Percentiles rank a stretch among this genome's conserved stretches.
Evolutionary conservation across 2,888 invertebrate genomes (phyloP).

Genomic region (Tryphoninae sp.): DNA sequence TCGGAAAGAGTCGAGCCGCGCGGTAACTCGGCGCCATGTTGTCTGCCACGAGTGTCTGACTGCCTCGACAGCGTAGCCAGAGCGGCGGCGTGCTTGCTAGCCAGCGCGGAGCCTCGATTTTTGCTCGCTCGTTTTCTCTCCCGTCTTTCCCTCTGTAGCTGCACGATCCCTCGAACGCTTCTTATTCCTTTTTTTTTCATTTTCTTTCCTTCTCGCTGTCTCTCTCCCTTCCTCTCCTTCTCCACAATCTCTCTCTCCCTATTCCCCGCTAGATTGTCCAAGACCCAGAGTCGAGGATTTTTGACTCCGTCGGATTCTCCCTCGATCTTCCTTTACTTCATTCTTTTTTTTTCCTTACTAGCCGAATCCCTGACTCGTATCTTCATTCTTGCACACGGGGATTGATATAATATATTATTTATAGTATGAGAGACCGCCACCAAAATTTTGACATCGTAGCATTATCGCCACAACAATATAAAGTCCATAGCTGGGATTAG

Average conservation of each 20-base stretch:
- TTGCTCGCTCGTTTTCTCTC: slow-evolving; percentile 57
- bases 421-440: too few species aligned
- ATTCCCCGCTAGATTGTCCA: slow-evolving; percentile 43
- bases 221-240: slow-evolving; percentile 33
- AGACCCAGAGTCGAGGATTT: slow-evolving; percentile 54
- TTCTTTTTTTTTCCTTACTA: slow-evolving; percentile 66
- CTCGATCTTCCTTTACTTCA: slow-evolving; percentile 54
- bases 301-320: slow-evolving; percentile 44
- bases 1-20: slow-evolving; percentile 61
- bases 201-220: slow-evolving; percentile 18
- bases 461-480: too few species aligned
- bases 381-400: slow-evolving; percentile 25
- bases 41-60: slow-evolving; percentile 78
- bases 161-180: neutral
- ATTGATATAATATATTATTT: slow-evolving; percentile 10
- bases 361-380: slow-evolving; percentile 11
- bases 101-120: slow-evolving; percentile 76
- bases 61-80: slow-evolving; percentile 66
- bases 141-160: slow-evolving; percentile 20
- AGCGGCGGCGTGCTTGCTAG: slow-evolving; percentile 70
- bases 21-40: slow-evolving; percentile 79
- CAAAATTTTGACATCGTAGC: too few species aligned
- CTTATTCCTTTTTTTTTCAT: slow-evolving; percentile 5
- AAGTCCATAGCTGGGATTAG: too few species aligned
- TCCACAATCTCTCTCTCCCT: slow-evolving; percentile 61